These are phyloP conservation scores for Campylomormyrus tamandua DNA, from an alignment of 2,113 vertebrate species.

Conservation along the genomic window DNA sequence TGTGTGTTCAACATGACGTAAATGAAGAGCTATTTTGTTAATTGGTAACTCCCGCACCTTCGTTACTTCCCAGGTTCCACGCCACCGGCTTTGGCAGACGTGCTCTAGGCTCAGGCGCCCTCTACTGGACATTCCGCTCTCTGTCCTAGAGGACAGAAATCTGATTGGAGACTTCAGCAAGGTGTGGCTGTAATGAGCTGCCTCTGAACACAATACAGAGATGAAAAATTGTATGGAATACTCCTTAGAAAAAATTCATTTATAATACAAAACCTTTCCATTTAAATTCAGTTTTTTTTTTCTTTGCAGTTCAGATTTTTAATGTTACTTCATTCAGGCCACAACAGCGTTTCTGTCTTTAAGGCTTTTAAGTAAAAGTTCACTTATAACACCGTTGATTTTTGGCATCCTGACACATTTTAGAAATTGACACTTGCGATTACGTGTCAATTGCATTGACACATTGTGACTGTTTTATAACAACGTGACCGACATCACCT, in stretches of 20 bases:
- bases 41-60: background rate
- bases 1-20: background rate
- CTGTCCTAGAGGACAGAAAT: slow-evolving; percentile 9
- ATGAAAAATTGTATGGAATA: background rate
- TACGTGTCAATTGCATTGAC: no score
- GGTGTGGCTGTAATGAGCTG: slow-evolving; percentile 17
- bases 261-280: background rate
- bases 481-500: no score
- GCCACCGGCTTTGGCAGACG: slow-evolving; percentile 20
- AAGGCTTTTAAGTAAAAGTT: background rate
- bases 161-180: slow-evolving; percentile 46
- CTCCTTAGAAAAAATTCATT: background rate
- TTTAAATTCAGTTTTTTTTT: background rate
- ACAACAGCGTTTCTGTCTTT: background rate
- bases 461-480: no score
- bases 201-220: background rate
- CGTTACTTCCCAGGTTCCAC: slow-evolving; percentile 12
- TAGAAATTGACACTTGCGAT: background rate
- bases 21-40: background rate
- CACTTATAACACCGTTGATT: background rate
- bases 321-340: background rate
- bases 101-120: slow-evolving; percentile 7
- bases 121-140: slow-evolving; percentile 18
- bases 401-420: background rate
- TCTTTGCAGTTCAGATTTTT: background rate